Evolutionary conservation across 2,888 invertebrate genomes (phyloP).

Genomic region (Stegana nigrithorax): DNA sequence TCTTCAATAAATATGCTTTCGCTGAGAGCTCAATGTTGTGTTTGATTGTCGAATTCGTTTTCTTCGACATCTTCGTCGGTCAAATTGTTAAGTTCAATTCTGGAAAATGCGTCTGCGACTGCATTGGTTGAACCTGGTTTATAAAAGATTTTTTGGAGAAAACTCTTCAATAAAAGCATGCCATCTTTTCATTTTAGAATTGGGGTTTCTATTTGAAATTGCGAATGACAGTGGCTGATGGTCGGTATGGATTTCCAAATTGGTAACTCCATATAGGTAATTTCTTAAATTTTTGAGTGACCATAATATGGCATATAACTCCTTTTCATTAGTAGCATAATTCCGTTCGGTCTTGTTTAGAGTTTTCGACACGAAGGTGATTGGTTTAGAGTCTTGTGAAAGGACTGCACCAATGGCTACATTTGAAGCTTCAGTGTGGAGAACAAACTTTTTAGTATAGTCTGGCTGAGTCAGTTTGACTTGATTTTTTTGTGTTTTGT

Average conservation of each 20-base stretch:
- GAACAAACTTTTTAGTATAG: neutral
- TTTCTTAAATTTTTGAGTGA: neutral
- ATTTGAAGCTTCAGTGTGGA: neutral
- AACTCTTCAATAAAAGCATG: slow-evolving; percentile 8
- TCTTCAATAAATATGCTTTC: neutral
- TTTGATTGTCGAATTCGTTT: neutral
- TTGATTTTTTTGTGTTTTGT: too few species aligned
- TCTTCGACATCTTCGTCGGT: slow-evolving; percentile 2
- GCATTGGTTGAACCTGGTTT: slow-evolving; percentile 1
- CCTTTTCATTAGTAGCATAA: neutral
- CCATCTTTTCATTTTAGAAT: slow-evolving; percentile 11
- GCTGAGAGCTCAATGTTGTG: neutral
- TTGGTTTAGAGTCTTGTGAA: neutral
- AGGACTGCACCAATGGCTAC: neutral
- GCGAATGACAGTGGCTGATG: neutral
- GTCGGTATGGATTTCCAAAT: neutral
- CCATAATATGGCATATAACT: neutral
- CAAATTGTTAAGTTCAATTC: slow-evolving; percentile 18
- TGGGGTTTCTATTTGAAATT: neutral
- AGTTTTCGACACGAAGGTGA: neutral
- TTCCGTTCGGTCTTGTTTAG: neutral
- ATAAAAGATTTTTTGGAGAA: slow-evolving; percentile 3
- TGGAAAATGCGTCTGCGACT: neutral
- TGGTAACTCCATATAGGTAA: neutral
- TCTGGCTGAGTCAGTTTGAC: too few species aligned